Evolutionary conservation across 1,140 invertebrate genomes (phyloP).

Genomic region (Drosophila punjabiensis): DNA sequence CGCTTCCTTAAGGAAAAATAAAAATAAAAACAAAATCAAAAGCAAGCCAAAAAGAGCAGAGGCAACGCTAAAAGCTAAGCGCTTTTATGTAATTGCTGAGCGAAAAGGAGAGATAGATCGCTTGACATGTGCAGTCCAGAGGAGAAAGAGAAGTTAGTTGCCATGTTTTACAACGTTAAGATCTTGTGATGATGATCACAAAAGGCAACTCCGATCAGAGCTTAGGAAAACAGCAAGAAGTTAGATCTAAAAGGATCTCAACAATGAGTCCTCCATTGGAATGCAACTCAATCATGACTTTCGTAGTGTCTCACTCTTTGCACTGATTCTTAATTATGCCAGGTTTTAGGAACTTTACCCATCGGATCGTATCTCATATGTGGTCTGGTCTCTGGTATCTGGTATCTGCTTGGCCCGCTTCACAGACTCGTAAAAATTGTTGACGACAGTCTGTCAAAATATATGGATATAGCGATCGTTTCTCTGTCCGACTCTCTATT

Average conservation of each 20-base stretch:
- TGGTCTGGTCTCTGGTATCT: not conserved
- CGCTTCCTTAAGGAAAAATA: constrained; percentile 21
- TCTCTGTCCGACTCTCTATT: constrained; percentile 34
- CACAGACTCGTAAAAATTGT: constrained; percentile 68
- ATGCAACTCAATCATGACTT: constrained; percentile 32
- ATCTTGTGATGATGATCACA: constrained; percentile 18
- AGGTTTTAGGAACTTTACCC: constrained; percentile 12
- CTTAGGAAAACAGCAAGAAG: not conserved
- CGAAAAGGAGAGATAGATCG: constrained; percentile 9
- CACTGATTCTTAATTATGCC: constrained; percentile 66
- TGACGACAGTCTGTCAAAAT: constrained; percentile 77
- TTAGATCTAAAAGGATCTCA: not conserved
- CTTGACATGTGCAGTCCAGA: constrained; percentile 38
- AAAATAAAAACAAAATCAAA: constrained; percentile 17
- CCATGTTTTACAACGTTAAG: constrained; percentile 26
- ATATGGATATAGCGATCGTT: constrained; percentile 42
- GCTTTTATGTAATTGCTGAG: constrained; percentile 77
- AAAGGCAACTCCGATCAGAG: constrained; percentile 14
- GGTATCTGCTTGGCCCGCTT: constrained; percentile 26
- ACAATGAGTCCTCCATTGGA: constrained; percentile 17
- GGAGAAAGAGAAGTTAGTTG: not conserved
- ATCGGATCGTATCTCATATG: constrained; percentile 12
- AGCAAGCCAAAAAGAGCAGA: constrained; percentile 4
- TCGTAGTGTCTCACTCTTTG: constrained; percentile 5
- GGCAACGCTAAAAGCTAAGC: constrained; percentile 65